These are phyloP conservation scores for Cancer borealis DNA, from an alignment of 2,888 invertebrate species.

Conservation along the genomic window DNA sequence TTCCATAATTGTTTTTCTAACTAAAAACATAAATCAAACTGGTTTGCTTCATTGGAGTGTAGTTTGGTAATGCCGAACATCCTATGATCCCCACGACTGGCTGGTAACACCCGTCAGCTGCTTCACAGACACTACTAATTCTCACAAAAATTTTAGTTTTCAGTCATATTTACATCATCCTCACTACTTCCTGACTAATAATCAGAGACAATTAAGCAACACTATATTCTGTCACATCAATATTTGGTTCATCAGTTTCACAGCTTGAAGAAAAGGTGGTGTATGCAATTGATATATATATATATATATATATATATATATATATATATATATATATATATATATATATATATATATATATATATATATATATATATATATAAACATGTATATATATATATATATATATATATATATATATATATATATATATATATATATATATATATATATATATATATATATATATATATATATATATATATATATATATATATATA, in stretches of 20 bases:
- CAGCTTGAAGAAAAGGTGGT: conserved; percentile 53
- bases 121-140: conserved; percentile 53
- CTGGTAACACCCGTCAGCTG: conserved; percentile 61
- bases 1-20: not conserved
- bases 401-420: conserved; percentile 45
- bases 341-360: conserved; percentile 44
- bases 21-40: not conserved
- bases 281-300: conserved; percentile 14
- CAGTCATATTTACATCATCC: conserved; percentile 66
- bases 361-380: conserved; percentile 30
- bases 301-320: conserved; percentile 40
- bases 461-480: conserved; percentile 45
- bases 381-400: conserved; percentile 29
- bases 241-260: conserved; percentile 69
- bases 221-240: conserved; percentile 63
- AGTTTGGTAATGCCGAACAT: not conserved
- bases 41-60: not conserved
- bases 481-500: conserved; percentile 41
- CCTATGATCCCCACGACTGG: conserved; percentile 37
- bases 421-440: conserved; percentile 41
- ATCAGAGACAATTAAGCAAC: conserved; percentile 68
- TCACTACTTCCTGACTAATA: conserved; percentile 72
- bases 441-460: conserved; percentile 39
- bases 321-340: conserved; percentile 45
- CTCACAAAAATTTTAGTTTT: conserved; percentile 54